Base-by-base conservation (phyloP, 2,888 invertebrate genomes). In the Platycheirus albimanus region DNA sequence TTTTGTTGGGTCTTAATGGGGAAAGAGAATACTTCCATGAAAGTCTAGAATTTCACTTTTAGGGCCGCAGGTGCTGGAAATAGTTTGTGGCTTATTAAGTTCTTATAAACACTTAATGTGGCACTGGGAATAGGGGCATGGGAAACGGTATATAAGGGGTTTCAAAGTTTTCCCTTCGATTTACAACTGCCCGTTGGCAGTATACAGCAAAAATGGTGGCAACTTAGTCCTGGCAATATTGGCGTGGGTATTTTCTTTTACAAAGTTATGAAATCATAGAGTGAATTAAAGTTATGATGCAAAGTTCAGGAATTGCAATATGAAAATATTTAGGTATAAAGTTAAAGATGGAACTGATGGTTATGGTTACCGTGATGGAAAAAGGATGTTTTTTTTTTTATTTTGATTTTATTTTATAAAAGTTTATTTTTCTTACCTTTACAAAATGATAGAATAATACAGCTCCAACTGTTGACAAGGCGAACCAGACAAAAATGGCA, bases 361-460 rank as follows among this genome's bases (percentile, higher is more conserved):
- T n/a, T n/a, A n/a, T n/a, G n/a, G n/a, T n/a, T n/a, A n/a, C n/a
- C n/a, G n/a, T n/a, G n/a, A n/a, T n/a, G n/a, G n/a, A n/a, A n/a
- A n/a, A n/a, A n/a, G n/a, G n/a, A n/a, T n/a, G n/a, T n/a, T n/a
- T n/a, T n/a, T n/a, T n/a, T n/a, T 38, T 56, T 4, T 24, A 3
- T 24, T 24, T 6, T 24, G 6, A 6, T 24, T 24, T 24, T 24
- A 4, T 24, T 24, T 24, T n/a, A n/a, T n/a, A n/a, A n/a, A n/a
- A n/a, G n/a, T n/a, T n/a, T n/a, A n/a, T n/a, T n/a, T n/a, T n/a
- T n/a, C 92, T 93, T 91, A 96, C 96, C 95, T 96, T 96, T 56
- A 96, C 92, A 88, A 96, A 96, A 88, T 96, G 96, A 91, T 96
- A 96, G 91, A 96, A 96, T 90, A 96, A 92, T 8, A 96, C 94